Evolutionary conservation across 2,113 vertebrate genomes (phyloP), one percentile per base, ranked within the genome.

Genomic region (Datnioides undecimradiatus): DNA sequence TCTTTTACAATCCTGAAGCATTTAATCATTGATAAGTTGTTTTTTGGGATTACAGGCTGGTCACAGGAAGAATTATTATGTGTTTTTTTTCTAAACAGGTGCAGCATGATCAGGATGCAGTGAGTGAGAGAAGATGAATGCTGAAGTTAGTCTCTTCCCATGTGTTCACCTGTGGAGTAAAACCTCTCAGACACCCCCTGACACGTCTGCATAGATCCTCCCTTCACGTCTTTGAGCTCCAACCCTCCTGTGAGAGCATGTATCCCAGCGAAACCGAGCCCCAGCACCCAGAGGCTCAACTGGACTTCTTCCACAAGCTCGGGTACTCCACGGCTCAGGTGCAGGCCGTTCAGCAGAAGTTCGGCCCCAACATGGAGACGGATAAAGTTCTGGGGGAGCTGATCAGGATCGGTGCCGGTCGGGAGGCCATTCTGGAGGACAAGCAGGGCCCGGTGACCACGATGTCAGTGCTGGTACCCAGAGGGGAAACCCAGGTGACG

Each of bases 221-320:
- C 64, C 45, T 21, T 33, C 76, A 1, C 69, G 23, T 17, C 40
- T 74, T 17, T n/a, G 14, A 3, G 41, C 31, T 49, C 70, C 10
- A 13, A 6, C 31, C 16, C 6, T 4, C 57, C 79, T 16, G 48
- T 55, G 46, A 83, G 62, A 82, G 8, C n/a, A 93, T 93, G 93
- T 49, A 80, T 10, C 36, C 43, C 19, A 3, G 31, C 12, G 80
- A 89, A 4, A 9, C 12, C 1, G 48, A 67, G 11, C 54, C 23
- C 1, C 45, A 31, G 65, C 17, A 23, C 49, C 0, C 89, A 91
- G 86, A 94, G 80, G 82, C 96, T 87, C 96, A 96, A 83, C 92
- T 98, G 90, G 97, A 97, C 69, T 97, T 98, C 86, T 98, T 97
- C 91, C 95, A 96, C 38, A 99, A 99, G 83, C 93, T 99, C 60